Evolutionary conservation across 2,888 invertebrate genomes (phyloP).

Genomic region (Microplitis manilae): DNA sequence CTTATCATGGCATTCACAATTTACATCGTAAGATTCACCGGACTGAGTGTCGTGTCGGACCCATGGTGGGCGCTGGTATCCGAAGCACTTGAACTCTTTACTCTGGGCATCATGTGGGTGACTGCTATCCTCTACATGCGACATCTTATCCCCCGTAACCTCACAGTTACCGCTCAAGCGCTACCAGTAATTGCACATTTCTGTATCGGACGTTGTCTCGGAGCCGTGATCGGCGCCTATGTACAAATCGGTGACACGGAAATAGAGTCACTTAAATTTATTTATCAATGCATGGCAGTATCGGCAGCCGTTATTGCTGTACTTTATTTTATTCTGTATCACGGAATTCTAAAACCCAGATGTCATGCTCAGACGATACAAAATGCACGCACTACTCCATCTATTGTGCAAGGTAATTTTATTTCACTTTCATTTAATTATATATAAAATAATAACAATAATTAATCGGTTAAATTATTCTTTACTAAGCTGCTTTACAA

Average conservation of each 20-base stretch:
- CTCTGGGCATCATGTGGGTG: conserved; percentile 85
- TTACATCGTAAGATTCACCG: conserved; percentile 78
- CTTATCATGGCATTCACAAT: conserved; percentile 87
- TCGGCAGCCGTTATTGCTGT: conserved; percentile 78
- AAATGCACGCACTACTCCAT: conserved; percentile 77
- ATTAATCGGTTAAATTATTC: not conserved
- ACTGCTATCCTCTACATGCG: conserved; percentile 86
- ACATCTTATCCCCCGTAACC: conserved; percentile 84
- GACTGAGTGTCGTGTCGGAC: conserved; percentile 66
- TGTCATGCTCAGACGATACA: conserved; percentile 79
- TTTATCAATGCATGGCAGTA: conserved; percentile 79
- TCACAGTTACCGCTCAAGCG: conserved; percentile 85
- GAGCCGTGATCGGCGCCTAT: conserved; percentile 77
- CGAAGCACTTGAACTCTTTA: conserved; percentile 83
- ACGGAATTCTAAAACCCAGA: conserved; percentile 81
- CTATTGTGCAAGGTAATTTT: conserved; percentile 77
- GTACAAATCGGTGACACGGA: conserved; percentile 69
- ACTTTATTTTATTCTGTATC: conserved; percentile 82
- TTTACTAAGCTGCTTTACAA: conserved; percentile 59
- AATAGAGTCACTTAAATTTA: conserved; percentile 72
- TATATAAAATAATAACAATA: not conserved
- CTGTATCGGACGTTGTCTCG: conserved; percentile 82
- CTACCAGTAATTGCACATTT: conserved; percentile 86
- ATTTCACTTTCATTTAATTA: not conserved
- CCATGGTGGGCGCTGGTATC: conserved; percentile 80